Percentiles rank a stretch among this genome's conserved stretches.
Evolutionary conservation across 2,113 vertebrate species (phyloP).

Genomic region (Gavialis gangeticus): DNA sequence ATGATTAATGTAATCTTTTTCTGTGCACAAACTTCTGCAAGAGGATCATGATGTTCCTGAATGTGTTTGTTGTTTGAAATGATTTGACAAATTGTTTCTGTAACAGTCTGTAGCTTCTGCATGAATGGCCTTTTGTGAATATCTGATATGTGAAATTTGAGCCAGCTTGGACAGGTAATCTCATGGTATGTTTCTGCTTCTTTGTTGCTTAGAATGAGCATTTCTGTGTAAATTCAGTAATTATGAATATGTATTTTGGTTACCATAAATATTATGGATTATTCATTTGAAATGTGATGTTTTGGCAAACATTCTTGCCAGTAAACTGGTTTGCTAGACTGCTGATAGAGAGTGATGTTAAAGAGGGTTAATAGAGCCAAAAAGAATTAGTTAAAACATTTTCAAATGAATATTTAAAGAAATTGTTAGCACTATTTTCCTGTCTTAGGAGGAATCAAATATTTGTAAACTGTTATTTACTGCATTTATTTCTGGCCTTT

Average conservation of each 20-base stretch:
- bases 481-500: neutral
- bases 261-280: neutral
- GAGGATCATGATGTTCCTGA: neutral
- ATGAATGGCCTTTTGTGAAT: rapidly evolving
- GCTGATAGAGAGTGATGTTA: neutral
- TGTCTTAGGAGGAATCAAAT: neutral
- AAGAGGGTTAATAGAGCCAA: neutral
- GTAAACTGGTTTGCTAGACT: neutral
- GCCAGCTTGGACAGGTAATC: rapidly evolving
- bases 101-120: rapidly evolving
- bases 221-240: neutral
- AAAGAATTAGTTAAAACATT: neutral
- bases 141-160: neutral
- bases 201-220: neutral
- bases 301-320: neutral
- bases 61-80: rapidly evolving
- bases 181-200: neutral
- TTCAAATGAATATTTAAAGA: neutral
- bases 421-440: neutral
- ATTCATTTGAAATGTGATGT: neutral
- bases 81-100: rapidly evolving
- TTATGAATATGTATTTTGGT: neutral
- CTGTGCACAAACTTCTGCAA: neutral
- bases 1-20: neutral
- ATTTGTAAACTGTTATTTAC: rapidly evolving